These are phyloP conservation scores for Pseudococcus jackbeardsleyi DNA, from an alignment of 2,888 invertebrate genomes.

Conservation along the genomic window DNA sequence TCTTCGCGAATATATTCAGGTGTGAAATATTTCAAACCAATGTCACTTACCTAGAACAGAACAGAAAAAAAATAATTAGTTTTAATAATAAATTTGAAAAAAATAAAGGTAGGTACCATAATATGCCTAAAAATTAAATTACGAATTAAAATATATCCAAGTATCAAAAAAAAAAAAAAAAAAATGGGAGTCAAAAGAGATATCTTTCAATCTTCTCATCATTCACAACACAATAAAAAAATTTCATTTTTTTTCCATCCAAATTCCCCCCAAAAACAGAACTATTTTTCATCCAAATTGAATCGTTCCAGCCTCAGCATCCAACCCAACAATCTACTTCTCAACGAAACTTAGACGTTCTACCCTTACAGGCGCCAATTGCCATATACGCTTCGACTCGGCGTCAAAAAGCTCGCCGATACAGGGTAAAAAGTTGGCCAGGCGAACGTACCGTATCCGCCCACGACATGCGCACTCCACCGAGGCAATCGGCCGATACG, in stretches of 20 bases:
- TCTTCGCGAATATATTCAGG: not conserved
- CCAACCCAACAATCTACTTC: not conserved
- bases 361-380: not conserved
- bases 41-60: slow-evolving; percentile 45
- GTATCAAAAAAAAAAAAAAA: too few species aligned
- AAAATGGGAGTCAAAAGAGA: too few species aligned
- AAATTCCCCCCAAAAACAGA: too few species aligned
- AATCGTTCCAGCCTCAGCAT: not conserved
- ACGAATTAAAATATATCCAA: too few species aligned
- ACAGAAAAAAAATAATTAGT: not conserved
- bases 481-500: slow-evolving; percentile 19
- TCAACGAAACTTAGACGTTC: not conserved
- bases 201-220: too few species aligned
- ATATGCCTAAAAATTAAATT: too few species aligned
- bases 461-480: slow-evolving; percentile 36
- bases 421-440: not conserved
- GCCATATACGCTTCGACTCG: not conserved
- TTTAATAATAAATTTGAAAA: not conserved
- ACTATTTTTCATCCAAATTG: too few species aligned
- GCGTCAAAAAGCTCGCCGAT: slow-evolving; percentile 33
- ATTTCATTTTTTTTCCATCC: too few species aligned
- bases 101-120: not conserved
- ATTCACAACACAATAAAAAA: too few species aligned
- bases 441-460: slow-evolving; percentile 21
- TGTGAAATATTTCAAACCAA: not conserved